Evolutionary conservation across 1,140 invertebrate genomes (phyloP).

Genomic region (Agrypnia vestita): DNA sequence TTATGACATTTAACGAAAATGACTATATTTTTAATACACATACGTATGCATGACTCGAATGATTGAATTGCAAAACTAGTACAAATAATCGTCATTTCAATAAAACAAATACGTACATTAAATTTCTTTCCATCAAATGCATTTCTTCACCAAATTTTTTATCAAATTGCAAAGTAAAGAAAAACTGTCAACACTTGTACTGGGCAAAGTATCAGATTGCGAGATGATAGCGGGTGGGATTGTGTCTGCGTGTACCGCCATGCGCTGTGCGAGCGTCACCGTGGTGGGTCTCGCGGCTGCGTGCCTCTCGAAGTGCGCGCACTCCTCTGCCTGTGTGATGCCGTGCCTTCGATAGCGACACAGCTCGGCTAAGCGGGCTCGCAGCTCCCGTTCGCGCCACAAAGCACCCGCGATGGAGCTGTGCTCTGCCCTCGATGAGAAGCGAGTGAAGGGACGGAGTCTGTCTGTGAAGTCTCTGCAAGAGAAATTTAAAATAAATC

Average conservation of each 20-base stretch:
- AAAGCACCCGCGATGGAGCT: conserved; percentile 84
- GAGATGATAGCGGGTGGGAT: conserved; percentile 19
- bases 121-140: too few relatives aligned
- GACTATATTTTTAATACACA: too few relatives aligned
- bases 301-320: conserved; percentile 87
- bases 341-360: conserved; percentile 87
- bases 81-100: too few relatives aligned
- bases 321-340: conserved; percentile 85
- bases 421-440: conserved; percentile 89
- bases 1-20: too few relatives aligned
- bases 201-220: not conserved
- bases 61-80: too few relatives aligned
- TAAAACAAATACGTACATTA: too few relatives aligned
- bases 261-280: conserved; percentile 63
- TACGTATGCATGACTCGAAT: too few relatives aligned
- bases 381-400: conserved; percentile 87
- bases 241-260: conserved; percentile 54
- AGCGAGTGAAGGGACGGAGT: conserved; percentile 89
- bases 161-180: too few relatives aligned
- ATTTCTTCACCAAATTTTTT: too few relatives aligned
- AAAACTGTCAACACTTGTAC: not conserved
- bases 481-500: conserved; percentile 23
- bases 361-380: conserved; percentile 86
- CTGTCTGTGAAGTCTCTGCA: conserved; percentile 84
- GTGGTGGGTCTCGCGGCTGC: conserved; percentile 69